Conservation (phyloP, 2,797 vertebrate species). For the Bovichtus diacanthus region DNA sequence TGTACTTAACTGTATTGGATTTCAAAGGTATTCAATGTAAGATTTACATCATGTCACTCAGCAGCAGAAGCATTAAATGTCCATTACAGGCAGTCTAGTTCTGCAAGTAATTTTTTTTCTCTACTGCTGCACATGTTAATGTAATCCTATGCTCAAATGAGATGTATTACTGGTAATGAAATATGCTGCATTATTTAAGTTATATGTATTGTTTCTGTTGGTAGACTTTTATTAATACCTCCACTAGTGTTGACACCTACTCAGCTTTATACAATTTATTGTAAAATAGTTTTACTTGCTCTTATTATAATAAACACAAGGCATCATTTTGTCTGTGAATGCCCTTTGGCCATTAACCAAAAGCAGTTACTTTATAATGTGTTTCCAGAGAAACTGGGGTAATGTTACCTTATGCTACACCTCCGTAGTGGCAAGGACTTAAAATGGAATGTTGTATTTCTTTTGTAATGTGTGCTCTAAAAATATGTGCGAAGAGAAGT, state of each 20-base stretch:
- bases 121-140: neutral
- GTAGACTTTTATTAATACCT: neutral
- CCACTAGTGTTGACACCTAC: neutral
- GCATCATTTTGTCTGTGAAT: neutral
- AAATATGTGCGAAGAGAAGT: neutral
- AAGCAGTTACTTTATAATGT: neutral
- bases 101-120: neutral
- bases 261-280: neutral
- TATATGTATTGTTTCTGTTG: neutral
- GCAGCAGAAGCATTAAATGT: slow-evolving; percentile 2
- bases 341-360: neutral
- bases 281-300: neutral
- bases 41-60: slow-evolving; percentile 36
- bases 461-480: slow-evolving; percentile 9
- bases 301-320: neutral
- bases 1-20: slow-evolving; percentile 11
- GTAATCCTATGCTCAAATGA: neutral
- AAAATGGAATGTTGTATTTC: neutral
- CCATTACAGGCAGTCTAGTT: neutral
- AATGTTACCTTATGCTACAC: neutral
- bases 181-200: neutral
- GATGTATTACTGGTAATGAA: neutral
- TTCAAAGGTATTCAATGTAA: slow-evolving; percentile 46
- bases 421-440: neutral
- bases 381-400: neutral